These are phyloP conservation scores for Microtus montanus DNA, from an alignment of 2,113 vertebrate genomes.

Conservation along the genomic window DNA sequence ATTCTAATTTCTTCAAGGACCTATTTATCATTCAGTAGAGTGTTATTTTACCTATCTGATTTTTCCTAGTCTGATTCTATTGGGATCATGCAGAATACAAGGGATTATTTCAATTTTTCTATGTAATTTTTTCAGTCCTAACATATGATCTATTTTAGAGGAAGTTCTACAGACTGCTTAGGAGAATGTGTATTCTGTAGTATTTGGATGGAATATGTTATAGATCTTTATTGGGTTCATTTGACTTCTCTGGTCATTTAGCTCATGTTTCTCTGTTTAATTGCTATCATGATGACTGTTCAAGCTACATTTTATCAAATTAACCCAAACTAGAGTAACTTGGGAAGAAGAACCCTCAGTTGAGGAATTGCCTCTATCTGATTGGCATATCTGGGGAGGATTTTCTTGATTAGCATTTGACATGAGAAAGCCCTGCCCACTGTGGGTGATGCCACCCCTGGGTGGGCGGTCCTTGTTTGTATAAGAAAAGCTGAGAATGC, in stretches of 20 bases:
- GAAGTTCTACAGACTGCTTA: background rate
- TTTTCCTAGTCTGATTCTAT: background rate
- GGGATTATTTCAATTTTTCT: background rate
- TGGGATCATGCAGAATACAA: background rate
- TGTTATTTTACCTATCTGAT: background rate
- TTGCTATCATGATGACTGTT: background rate
- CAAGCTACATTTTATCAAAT: background rate
- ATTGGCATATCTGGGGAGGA: background rate
- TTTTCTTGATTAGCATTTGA: background rate
- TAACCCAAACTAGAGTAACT: background rate
- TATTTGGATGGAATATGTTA: background rate
- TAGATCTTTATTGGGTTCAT: background rate
- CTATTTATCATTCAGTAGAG: background rate
- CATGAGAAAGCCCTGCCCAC: background rate
- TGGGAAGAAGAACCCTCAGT: background rate
- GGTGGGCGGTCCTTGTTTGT: background rate
- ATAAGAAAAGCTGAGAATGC: background rate
- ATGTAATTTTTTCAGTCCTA: background rate
- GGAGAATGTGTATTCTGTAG: background rate
- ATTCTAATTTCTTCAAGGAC: background rate
- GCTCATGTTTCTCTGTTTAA: background rate
- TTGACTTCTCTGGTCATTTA: background rate
- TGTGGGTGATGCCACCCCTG: background rate
- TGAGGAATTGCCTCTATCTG: background rate
- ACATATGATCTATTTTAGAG: background rate